Conservation (phyloP, 2,797 vertebrate genomes). For the Hemitrygon akajei region DNA sequence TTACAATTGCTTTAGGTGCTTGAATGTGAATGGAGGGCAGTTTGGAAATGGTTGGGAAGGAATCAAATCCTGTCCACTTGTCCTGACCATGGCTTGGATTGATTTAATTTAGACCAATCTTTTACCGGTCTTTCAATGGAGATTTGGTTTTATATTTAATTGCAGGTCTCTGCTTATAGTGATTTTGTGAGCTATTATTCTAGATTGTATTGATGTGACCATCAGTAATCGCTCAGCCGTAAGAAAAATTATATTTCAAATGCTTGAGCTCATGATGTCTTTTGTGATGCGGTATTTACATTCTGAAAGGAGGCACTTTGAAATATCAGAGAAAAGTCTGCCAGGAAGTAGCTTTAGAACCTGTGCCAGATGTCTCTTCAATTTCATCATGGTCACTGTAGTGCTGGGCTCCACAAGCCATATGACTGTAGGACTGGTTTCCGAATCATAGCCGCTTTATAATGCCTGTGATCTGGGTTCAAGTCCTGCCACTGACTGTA, state of each 20-base stretch:
- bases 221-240: not conserved
- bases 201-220: not conserved
- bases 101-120: constrained; percentile 65
- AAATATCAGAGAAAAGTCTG: not conserved
- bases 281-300: too few relatives aligned
- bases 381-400: not conserved
- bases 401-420: too few relatives aligned
- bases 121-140: constrained; percentile 51
- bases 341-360: not conserved
- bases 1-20: constrained; percentile 54
- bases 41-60: constrained; percentile 53
- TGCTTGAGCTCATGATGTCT: not conserved
- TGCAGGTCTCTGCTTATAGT: constrained; percentile 60
- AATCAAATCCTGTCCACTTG: constrained; percentile 50
- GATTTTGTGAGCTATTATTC: not conserved
- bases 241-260: constrained; percentile 12
- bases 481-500: too few relatives aligned
- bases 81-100: constrained; percentile 48
- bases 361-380: not conserved
- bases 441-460: too few relatives aligned
- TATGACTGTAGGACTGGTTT: too few relatives aligned
- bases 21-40: constrained; percentile 56
- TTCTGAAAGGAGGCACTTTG: not conserved
- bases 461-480: too few relatives aligned
- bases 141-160: constrained; percentile 66